Percentiles rank a stretch among this genome's conserved stretches.
Evolutionary conservation across 2,888 invertebrate species (phyloP).

Genomic region (Sacculina carcini): DNA sequence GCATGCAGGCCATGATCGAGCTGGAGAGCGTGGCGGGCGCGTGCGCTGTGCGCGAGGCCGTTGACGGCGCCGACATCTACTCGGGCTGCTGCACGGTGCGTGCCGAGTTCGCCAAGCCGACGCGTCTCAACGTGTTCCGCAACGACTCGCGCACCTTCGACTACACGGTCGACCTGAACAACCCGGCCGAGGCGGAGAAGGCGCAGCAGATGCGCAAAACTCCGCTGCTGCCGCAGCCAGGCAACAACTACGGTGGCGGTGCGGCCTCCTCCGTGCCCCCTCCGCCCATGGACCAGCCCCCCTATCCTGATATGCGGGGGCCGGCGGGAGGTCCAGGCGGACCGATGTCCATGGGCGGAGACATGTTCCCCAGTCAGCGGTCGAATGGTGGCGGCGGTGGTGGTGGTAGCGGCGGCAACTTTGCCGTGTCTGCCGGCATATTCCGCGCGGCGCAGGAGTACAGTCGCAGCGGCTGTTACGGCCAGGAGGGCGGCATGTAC

Average conservation of each 20-base stretch:
- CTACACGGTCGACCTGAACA: background rate
- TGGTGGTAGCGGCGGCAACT: background rate
- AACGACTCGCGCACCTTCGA: constrained; percentile 4
- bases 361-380: background rate
- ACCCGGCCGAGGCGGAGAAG: background rate
- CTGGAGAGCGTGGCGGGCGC: constrained; percentile 2
- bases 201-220: background rate
- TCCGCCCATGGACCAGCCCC: too few species aligned
- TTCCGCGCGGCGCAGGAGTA: background rate
- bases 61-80: constrained; percentile 5
- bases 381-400: background rate
- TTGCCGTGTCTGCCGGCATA: background rate
- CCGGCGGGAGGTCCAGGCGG: background rate
- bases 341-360: background rate
- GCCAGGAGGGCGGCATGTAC: background rate
- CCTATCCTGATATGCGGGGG: too few species aligned
- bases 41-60: background rate
- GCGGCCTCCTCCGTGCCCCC: too few species aligned
- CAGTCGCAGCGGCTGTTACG: background rate
- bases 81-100: constrained; percentile 6
- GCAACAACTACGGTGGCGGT: too few species aligned
- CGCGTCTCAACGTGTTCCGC: background rate
- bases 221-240: constrained; percentile 2
- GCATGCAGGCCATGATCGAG: constrained; percentile 97
- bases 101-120: constrained; percentile 3